Evolutionary conservation across 2,888 invertebrate species (phyloP), one percentile per base, ranked within the genome.

Genomic region (Scaptomyza polygonia): DNA sequence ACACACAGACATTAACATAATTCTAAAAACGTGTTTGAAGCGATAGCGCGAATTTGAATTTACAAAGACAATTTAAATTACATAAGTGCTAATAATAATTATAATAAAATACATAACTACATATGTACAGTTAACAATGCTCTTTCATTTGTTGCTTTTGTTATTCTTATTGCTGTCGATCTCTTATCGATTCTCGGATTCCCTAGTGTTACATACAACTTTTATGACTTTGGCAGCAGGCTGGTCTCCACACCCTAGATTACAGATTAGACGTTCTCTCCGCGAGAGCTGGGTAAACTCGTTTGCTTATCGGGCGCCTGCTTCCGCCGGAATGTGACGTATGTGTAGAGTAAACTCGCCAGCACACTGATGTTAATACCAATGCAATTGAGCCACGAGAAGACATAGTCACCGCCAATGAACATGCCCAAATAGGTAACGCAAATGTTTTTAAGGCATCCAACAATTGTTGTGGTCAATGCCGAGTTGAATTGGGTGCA

Each of bases 381-480:
- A 67, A 97, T 93, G 92, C 99, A 99, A 92, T 99, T 99, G 34
- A 96, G 93, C 95, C 95, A 95, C 2, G 97, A 96, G 92, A 98
- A 99, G 67, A 98, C 94, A 92, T 99, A 99, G 92, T 99, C 99
- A 12, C 99, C 99, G 44, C 99, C 99, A 61, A 99, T 96, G 43
- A 98, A 94, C 99, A 99, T 99, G 29, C 99, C 99, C 72, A 98
- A 93, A 92, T 99, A 99, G 0, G 99, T 99, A 4, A 99, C 97
- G 79, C 98, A 94, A 79, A 99, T 96, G 92, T 99, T 99, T 93
- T 99, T 99, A 57, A 99, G 93, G 89, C 99, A 99, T 5, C 99
- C 99, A 76, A 99, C 97, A 66, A 99, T 98, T 5, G 99, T 98
- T 0, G 99, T 99, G 0, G 99, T 99, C 48, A 99, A 93, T n/a